Evolutionary conservation across 2,797 vertebrate species (phyloP).

Genomic region (Diglossa cyanea): DNA sequence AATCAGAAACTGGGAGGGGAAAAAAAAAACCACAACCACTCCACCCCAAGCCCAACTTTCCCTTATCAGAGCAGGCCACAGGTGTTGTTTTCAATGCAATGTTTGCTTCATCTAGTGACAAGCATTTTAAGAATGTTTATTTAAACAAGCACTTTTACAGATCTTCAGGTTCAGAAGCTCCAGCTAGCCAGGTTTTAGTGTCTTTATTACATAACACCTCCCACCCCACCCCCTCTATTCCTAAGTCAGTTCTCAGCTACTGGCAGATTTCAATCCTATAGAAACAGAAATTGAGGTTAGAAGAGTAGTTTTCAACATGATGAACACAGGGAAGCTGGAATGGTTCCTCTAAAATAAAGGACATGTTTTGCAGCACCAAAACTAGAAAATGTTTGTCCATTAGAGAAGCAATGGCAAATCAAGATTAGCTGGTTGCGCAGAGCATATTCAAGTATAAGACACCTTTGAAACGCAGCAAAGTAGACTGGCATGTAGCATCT

Average conservation of each 20-base stretch:
- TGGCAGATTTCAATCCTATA: neutral
- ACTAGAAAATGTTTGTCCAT: neutral
- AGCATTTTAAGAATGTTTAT: neutral
- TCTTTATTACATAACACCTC: neutral
- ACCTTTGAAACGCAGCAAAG: neutral
- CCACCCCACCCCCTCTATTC: fast-evolving
- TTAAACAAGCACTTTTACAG: neutral
- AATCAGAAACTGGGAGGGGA: fast-evolving
- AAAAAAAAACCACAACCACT: fast-evolving
- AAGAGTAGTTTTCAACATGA: neutral
- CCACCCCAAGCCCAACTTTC: neutral
- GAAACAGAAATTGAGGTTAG: neutral
- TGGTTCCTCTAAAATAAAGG: neutral
- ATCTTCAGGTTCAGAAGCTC: neutral
- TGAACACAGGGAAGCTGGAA: fast-evolving
- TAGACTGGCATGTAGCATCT: neutral
- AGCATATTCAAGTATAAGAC: fast-evolving
- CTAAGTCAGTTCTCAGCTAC: neutral
- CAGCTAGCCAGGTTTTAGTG: neutral
- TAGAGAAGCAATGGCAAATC: neutral
- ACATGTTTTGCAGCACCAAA: neutral
- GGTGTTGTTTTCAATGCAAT: neutral
- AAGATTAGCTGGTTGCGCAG: neutral
- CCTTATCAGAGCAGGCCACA: neutral
- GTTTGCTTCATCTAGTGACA: neutral